Evolutionary conservation across 2,113 vertebrate genomes (phyloP).

Genomic region (Brachypodius melanocephalos): DNA sequence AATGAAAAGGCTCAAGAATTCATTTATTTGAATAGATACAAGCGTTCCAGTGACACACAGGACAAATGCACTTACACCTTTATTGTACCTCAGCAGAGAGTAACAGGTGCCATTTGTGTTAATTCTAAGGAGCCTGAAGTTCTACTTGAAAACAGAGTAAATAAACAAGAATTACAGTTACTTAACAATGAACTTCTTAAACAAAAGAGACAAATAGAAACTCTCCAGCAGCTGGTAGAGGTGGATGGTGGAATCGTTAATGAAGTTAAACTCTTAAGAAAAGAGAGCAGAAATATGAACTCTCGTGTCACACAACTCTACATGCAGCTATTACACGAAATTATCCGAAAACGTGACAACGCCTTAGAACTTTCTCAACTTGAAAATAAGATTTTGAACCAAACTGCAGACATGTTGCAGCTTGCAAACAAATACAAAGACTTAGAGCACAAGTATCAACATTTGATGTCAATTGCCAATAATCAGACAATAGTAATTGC

Average conservation of each 20-base stretch:
- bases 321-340: constrained; percentile 98
- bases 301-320: constrained; percentile 96
- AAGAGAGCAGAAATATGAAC: constrained; percentile 99
- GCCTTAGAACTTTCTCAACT: constrained; percentile 94
- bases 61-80: constrained; percentile 99
- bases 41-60: constrained; percentile 77
- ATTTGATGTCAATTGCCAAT: constrained; percentile 88
- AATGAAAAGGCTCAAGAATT: constrained; percentile 80
- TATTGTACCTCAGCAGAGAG: constrained; percentile 95
- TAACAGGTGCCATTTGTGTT: constrained; percentile 96
- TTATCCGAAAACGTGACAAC: constrained; percentile 96
- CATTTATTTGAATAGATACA: constrained; percentile 83
- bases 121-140: constrained; percentile 93
- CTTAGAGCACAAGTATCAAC: constrained; percentile 95
- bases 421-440: constrained; percentile 95
- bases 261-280: constrained; percentile 94
- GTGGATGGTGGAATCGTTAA: constrained; percentile 97
- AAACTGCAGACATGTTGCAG: constrained; percentile 93
- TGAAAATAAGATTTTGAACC: constrained; percentile 94
- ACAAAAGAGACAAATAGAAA: constrained; percentile 97
- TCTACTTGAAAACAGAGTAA: constrained; percentile 87
- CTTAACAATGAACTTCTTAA: constrained; percentile 94
- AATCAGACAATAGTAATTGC: constrained; percentile 91
- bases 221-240: constrained; percentile 93
- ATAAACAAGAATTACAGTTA: constrained; percentile 93